phyloP scores from a whole-genome alignment of 2,888 invertebrate genomes.

The Eilema griseolum region DNA sequence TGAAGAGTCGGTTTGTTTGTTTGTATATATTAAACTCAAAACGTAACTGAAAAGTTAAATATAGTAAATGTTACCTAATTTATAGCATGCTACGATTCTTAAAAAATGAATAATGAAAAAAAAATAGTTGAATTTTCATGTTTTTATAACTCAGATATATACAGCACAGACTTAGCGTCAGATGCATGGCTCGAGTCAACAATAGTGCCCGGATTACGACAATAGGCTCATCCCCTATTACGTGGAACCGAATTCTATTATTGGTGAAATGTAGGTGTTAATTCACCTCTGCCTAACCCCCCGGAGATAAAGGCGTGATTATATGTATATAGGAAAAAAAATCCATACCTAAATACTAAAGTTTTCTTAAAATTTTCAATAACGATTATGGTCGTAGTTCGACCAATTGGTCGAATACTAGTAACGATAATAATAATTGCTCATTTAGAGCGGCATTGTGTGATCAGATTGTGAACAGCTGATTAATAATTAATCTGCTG shows the following conservation, averaged over 20 bases:
- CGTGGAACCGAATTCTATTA: too few relatives aligned
- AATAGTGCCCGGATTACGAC: too few relatives aligned
- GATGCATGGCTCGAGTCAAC: too few relatives aligned
- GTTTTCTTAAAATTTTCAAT: not conserved
- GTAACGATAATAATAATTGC: not conserved
- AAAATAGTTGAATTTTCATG: not conserved
- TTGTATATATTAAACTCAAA: not conserved
- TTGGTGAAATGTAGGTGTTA: too few relatives aligned
- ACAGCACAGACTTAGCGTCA: too few relatives aligned
- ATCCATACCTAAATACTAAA: not conserved
- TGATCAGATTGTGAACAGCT: not conserved
- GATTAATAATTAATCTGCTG: not conserved
- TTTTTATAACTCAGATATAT: too few relatives aligned
- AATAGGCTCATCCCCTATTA: too few relatives aligned
- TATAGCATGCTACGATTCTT: too few relatives aligned
- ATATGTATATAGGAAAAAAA: too few relatives aligned
- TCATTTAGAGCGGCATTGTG: conserved; percentile 1
- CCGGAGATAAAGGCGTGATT: too few relatives aligned
- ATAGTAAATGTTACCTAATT: not conserved
- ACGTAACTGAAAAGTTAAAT: not conserved
- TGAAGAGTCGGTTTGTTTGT: not conserved
- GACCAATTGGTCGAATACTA: not conserved
- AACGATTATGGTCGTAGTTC: not conserved
- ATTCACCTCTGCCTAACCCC: too few relatives aligned
- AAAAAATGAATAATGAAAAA: too few relatives aligned